Percentiles rank a stretch among this genome's conserved stretches.
Evolutionary conservation across 1,140 invertebrate genomes (phyloP).

Genomic region (Globodera ellingtonae): DNA sequence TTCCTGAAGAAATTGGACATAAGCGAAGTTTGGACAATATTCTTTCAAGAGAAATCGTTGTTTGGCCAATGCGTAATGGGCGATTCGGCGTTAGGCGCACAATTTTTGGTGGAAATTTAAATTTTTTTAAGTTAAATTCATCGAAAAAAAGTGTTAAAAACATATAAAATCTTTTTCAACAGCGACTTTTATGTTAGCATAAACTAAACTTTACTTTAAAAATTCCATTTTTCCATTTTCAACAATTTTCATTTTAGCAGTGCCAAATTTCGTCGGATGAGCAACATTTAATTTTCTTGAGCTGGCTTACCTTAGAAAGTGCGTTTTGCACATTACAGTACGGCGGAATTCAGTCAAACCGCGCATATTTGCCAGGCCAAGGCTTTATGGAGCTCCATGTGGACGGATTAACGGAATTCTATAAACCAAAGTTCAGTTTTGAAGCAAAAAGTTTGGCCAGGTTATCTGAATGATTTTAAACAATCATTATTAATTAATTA

Average conservation of each 20-base stretch:
- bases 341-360: conserved; percentile 3
- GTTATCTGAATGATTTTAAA: not conserved
- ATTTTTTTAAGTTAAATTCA: not conserved
- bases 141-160: not conserved
- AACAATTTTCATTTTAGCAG: not conserved
- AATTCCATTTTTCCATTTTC: not conserved
- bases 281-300: not conserved
- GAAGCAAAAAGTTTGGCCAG: conserved; percentile 9
- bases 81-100: not conserved
- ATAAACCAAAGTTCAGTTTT: not conserved
- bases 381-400: conserved; percentile 1
- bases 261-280: not conserved
- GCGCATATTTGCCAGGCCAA: not conserved
- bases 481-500: not conserved
- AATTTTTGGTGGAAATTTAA: not conserved
- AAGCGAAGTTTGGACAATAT: not conserved
- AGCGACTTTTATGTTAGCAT: not conserved
- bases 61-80: not conserved
- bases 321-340: not conserved
- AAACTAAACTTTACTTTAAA: not conserved
- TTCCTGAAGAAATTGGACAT: not conserved
- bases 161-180: not conserved
- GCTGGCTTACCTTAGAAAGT: not conserved
- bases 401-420: not conserved
- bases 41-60: not conserved